Conservation (phyloP, 2,888 invertebrate genomes). For the Cantharis flavilabris region DNA sequence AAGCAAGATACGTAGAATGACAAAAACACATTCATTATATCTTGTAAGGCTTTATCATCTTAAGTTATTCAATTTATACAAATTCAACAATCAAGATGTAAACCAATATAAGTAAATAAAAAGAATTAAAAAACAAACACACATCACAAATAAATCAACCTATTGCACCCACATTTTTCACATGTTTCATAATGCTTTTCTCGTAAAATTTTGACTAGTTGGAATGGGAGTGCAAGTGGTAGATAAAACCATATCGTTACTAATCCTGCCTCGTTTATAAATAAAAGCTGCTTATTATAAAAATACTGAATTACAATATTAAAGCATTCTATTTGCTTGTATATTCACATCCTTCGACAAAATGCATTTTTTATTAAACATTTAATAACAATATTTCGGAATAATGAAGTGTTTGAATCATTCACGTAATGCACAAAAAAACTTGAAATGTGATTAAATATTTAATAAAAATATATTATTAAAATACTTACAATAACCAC, state of each 20-base stretch:
- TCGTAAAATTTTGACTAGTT: neutral
- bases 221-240: neutral
- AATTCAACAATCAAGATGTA: slow-evolving; percentile 19
- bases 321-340: slow-evolving; percentile 15
- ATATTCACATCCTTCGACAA: slow-evolving; percentile 7
- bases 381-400: slow-evolving; percentile 11
- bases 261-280: slow-evolving; percentile 25
- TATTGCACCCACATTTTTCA: neutral
- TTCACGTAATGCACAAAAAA: slow-evolving; percentile 1
- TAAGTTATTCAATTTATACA: slow-evolving; percentile 25
- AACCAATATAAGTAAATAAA: slow-evolving; percentile 30
- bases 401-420: slow-evolving; percentile 3
- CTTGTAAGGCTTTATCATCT: slow-evolving; percentile 35
- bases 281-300: slow-evolving; percentile 20
- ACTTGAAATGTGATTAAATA: slow-evolving; percentile 11
- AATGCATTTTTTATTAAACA: slow-evolving; percentile 16
- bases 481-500: neutral
- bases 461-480: slow-evolving; percentile 13
- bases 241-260: neutral
- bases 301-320: slow-evolving; percentile 33
- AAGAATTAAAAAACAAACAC: slow-evolving; percentile 20
- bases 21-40: slow-evolving; percentile 33
- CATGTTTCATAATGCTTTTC: neutral
- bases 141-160: slow-evolving; percentile 34
- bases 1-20: slow-evolving; percentile 35